phyloP scores from a whole-genome alignment of 2,888 invertebrate species.

The Achlya flavicornis region DNA sequence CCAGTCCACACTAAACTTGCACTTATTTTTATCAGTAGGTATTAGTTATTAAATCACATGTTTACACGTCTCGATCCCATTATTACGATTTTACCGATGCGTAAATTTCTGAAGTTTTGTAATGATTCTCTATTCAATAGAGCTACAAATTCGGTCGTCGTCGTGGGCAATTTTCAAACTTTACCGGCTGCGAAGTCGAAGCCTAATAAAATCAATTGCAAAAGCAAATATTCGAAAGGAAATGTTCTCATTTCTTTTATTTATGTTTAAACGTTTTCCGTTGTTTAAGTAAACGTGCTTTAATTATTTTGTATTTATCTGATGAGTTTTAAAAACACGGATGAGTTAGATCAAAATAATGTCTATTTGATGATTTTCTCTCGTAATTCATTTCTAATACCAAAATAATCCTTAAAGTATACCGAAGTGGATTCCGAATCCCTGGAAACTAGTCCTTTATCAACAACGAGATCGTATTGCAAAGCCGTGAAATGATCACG shows the following conservation, averaged over 20 bases:
- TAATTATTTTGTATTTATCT: background rate
- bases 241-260: background rate
- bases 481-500: conserved; percentile 13
- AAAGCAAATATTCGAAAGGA: background rate
- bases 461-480: conserved; percentile 9
- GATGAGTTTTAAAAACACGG: too few species aligned
- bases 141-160: background rate
- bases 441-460: background rate
- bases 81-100: background rate
- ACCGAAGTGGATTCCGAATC: background rate
- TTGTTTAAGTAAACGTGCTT: background rate
- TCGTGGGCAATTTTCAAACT: background rate
- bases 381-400: background rate
- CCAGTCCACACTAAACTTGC: too few species aligned
- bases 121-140: background rate
- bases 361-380: too few species aligned
- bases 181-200: conserved; percentile 4
- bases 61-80: background rate
- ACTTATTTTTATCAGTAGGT: too few species aligned
- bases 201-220: background rate
- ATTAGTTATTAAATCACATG: background rate
- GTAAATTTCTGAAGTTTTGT: background rate
- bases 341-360: too few species aligned
- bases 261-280: background rate
- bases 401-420: background rate